Base-by-base conservation (phyloP, 1,140 invertebrate genomes). In the Megalonaias nervosa region DNA sequence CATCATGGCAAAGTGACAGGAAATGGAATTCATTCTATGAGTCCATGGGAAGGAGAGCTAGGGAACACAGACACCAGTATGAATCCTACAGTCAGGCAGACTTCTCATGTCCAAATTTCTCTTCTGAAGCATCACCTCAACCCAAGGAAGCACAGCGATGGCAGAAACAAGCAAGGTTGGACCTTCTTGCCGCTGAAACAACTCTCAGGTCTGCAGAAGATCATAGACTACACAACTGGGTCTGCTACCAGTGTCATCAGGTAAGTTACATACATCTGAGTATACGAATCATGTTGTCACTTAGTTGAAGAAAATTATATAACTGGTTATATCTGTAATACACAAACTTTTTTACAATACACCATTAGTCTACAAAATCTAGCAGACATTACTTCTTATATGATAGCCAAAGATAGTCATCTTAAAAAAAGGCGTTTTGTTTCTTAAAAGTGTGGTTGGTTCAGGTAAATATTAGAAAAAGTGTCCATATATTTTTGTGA, bases 241-340 rank as follows among this genome's bases (percentile, higher is more conserved):
- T 80, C 19, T 85, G 85, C 68, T 86, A 85, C 68, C 84, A 84
- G 59, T 80, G 79, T 57, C 81, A 86, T 64, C 85, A 86, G 77
- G 83, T 85, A 23, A 64, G 66, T 26, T 17, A 19, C 48, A 31
- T 31, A 19, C 26, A 11, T 19, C 55, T 62, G n/a, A 60, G 1
- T 66, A 16, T 59, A n/a, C 1, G 19, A 69, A 26, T 48, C 38
- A 48, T 48, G 38, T 6, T 38, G 9, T 38, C 38, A 38, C 38
- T 38, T 38, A 38, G 31, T 31, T 31, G 31, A 1, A 31, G 38
- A 38, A 38, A 38, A 38, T 6, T 38, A 38, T 38, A 38, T 38
- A 6, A 6, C 9, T 38, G 38, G 9, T 38, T 38, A 38, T 38
- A 38, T 38, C 38, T 38, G 38, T 9, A 48, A 48, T 48, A 9